A percentile compares a stretch with the other conserved stretches of the same genome.
Evolutionary conservation across 2,888 invertebrate species (phyloP).

Genomic region (Harmothoe impar): DNA sequence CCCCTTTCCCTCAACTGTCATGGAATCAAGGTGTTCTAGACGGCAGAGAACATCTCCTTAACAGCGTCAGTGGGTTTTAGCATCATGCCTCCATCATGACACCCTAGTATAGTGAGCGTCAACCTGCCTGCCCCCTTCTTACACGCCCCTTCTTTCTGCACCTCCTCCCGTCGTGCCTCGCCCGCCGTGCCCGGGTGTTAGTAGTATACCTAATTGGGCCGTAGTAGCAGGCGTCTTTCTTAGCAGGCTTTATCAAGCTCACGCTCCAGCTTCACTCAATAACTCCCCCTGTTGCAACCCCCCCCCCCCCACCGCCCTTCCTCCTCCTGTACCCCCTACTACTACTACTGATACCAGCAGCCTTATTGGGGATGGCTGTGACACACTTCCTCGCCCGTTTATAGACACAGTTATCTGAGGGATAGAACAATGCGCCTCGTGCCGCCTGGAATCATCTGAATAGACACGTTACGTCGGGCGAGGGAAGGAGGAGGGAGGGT

Average conservation of each 20-base stretch:
- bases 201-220: conserved; percentile 61
- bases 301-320: conserved; percentile 6
- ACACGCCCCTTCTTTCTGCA: background rate
- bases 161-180: conserved; percentile 1
- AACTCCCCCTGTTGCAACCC: background rate
- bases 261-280: conserved; percentile 34
- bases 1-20: too few relatives aligned
- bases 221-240: conserved; percentile 43
- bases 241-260: conserved; percentile 17
- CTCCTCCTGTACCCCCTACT: background rate
- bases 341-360: background rate
- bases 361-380: conserved; percentile 48
- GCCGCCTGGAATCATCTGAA: conserved; percentile 46
- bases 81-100: too few relatives aligned
- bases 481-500: background rate
- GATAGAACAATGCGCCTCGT: conserved; percentile 35
- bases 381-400: conserved; percentile 20
- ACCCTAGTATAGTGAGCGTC: background rate
- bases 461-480: conserved; percentile 19
- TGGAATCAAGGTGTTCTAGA: background rate
- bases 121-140: background rate
- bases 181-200: conserved; percentile 33
- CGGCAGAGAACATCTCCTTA: conserved; percentile 24
- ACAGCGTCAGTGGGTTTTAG: background rate
- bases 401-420: conserved; percentile 37